Evolutionary conservation across 2,888 invertebrate species (phyloP), one percentile per base, ranked within the genome.

Genomic region (Coleophora deauratella): DNA sequence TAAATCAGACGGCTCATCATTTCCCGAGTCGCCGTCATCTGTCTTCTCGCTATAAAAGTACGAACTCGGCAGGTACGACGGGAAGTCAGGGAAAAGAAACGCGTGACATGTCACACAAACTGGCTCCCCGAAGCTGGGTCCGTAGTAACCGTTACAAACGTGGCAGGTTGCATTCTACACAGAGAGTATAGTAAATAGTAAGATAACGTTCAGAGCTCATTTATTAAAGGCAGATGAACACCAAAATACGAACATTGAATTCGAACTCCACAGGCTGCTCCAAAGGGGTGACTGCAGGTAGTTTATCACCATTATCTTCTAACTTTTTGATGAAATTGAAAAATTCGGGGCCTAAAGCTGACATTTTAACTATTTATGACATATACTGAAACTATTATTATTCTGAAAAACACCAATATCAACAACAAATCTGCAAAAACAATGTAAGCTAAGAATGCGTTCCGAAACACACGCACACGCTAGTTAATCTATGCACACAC

Each of bases 11-110:
- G 97, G 97, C 66, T 98, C 97, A 68, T 98, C 98, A 68, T 96
- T 98, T 0, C 97, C 98, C 0, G 96, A 97, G 71, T 97, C 97
- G 52, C 94, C 94, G 55, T 95, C 96, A 59, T 96, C 96, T 4
- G 93, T 92, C 45, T 88, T 87, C 48, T 89, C 88, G 50, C 86
- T 87, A 46, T 65, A 76, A 57, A 80, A 82, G 51, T 76, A 81
- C 2, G 86, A 81, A 42, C 72, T 76, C 15, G 87, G 88, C 35
- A 86, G 63, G 51, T 85, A 73, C 9, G 87, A 86, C 8, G 89
- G 86, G 49, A 92, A 91, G 62, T 93, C 92, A 1, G 96, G 95
- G 65, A 94, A 97, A n/a, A 97, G 79, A 74, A 97, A 97, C 34
- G 95, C 89, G 68, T 97, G 97, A 61, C 97, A 98, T 0, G 96